Evolutionary conservation across 2,797 vertebrate species (phyloP), one percentile per base, ranked within the genome.

Genomic region (Pterois miles): DNA sequence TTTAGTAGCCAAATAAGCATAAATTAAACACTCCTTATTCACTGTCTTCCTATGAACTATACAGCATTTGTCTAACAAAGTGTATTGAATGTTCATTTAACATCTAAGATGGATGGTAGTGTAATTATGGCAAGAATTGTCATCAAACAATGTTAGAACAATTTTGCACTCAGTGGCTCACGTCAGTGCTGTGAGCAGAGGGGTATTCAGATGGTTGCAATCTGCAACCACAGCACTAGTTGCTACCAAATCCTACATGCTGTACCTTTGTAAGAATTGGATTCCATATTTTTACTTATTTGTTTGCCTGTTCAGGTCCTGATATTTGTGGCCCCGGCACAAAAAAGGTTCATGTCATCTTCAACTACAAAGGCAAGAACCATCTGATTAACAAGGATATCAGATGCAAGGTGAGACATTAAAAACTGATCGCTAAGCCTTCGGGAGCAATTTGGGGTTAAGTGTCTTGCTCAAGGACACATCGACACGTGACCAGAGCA

Each of bases 291-390:
- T 34, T 70, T 4, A 31, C 3, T 38, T 31, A 1, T 56, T 58
- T 56, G 9, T 73, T 38, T 58, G 1, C 13, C 43, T 85, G 46
- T 88, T 74, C 74, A 97, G 97, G 97, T 81, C 96, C 95, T 81
- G 97, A 98, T 89, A 97, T 98, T 74, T 98, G 96, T 84, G 96
- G 96, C 52, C 96, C 97, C 43, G 95, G 96, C 65, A 97, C 96
- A 65, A 97, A 97, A 89, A 96, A 96, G 82, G 96, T 98, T 56
- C 95, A 97, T 27, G 95, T 97, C 54, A 98, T 97, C 82, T 95
- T 97, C 67, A 92, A 93, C 91, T 96, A 98, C 88, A 95, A 96
- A 92, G 96, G 96, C 86, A 97, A 97, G 90, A 96, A 97, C 89
- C 94, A 97, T 78, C 91, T 96, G 73, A 96, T 96, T 63, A 97